Evolutionary conservation across 1,140 invertebrate genomes (phyloP).

Genomic region (Pogonognathellus flavescens): DNA sequence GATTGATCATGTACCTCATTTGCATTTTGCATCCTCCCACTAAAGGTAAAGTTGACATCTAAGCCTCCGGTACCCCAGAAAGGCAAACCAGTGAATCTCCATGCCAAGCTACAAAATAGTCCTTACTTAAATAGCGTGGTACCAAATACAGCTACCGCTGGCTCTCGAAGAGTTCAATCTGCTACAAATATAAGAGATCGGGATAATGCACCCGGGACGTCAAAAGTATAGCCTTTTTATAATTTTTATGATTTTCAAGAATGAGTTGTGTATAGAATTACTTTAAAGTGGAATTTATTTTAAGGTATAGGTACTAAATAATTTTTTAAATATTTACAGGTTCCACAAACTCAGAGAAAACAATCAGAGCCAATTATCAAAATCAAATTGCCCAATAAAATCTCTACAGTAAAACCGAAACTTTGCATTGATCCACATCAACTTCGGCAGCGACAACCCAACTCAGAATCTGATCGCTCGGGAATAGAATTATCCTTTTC

Average conservation of each 20-base stretch:
- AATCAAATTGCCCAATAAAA: slow-evolving; percentile 25
- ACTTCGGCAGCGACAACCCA: neutral
- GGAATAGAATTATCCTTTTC: neutral
- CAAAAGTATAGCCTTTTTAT: slow-evolving; percentile 12
- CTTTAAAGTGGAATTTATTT: no score
- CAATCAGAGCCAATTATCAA: slow-evolving; percentile 4
- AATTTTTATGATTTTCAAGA: no score
- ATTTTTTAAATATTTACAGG: neutral
- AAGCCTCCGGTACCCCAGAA: slow-evolving; percentile 11
- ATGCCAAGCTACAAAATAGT: slow-evolving; percentile 13
- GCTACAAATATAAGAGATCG: slow-evolving; percentile 16
- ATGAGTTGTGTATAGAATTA: no score
- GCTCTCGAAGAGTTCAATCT: slow-evolving; percentile 1
- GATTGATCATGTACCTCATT: no score
- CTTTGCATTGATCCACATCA: neutral
- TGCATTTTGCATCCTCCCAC: no score
- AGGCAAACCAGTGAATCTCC: neutral
- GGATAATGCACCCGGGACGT: neutral
- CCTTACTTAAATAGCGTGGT: neutral
- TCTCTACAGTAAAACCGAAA: slow-evolving; percentile 3
- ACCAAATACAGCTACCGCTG: neutral
- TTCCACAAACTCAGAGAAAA: neutral
- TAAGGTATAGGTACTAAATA: no score
- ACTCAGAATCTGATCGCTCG: neutral
- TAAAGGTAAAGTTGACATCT: slow-evolving; percentile 1